Percentiles rank a stretch among this genome's conserved stretches.
Conservation (phyloP, 2,888 invertebrate genomes). For the Rhodophaea formosa region DNA sequence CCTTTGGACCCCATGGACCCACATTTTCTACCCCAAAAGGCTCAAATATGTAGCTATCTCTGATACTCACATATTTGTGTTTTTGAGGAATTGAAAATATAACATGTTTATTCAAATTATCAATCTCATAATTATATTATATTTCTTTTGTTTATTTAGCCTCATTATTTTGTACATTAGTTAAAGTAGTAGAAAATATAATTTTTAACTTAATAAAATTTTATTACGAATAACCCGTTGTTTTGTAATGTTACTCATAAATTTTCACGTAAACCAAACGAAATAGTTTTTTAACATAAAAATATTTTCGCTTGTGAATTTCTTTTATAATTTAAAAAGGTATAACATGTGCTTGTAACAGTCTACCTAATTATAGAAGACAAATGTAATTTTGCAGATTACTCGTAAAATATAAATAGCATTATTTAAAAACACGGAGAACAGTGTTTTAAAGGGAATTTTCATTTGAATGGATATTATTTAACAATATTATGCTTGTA, state of each 20-base stretch:
- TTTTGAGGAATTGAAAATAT: too few species aligned
- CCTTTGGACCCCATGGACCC: too few species aligned
- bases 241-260: not conserved
- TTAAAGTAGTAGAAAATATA: not conserved
- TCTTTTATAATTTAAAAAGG: not conserved
- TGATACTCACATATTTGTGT: too few species aligned
- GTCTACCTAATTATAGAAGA: not conserved
- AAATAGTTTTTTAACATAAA: not conserved
- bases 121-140: too few species aligned
- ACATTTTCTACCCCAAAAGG: too few species aligned
- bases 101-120: too few species aligned
- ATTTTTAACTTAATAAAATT: not conserved
- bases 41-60: too few species aligned
- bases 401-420: not conserved
- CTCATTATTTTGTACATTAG: not conserved
- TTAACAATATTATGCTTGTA: not conserved
- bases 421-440: not conserved
- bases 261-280: not conserved
- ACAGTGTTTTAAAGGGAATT: too few species aligned
- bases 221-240: not conserved
- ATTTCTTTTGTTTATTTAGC: too few species aligned
- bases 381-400: not conserved
- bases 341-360: not conserved
- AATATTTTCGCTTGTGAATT: too few species aligned
- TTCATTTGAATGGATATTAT: not conserved